Evolutionary conservation across 2,113 vertebrate species (phyloP), one percentile per base, ranked within the genome.

Genomic region (Hydropotes inermis): DNA sequence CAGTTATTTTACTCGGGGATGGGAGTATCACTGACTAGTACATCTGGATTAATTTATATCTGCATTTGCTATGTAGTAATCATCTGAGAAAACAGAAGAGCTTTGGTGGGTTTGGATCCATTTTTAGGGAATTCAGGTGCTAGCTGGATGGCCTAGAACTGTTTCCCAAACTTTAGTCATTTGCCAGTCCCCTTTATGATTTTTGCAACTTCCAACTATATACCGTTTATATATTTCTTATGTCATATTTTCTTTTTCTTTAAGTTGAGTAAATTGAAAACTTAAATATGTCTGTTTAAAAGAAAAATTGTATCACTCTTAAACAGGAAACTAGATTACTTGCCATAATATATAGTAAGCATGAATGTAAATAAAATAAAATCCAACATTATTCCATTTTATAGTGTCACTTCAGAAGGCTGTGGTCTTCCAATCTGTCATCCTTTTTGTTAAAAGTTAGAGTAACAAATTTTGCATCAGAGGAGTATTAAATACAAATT

Each of bases 201-300:
- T 93, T 96, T 92, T 89, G 70, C 12, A 36, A 87, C 10, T 81
- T 89, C 7, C 16, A n/a, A 67, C 82, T 47, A 33, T 61, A 9
- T 45, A 36, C 7, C 55, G 57, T 23, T 54, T 83, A 43, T 12
- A 57, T 30, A 61, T 57, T 87, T 33, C 78, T 78, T 39, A 50
- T 23, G 33, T 79, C n/a, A 36, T 91, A 57, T 70, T 96, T 74
- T 39, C n/a, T 74, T 74, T 97, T 97, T 58, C 82, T 94, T 60
- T 57, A 94, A 55, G 23, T 64, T 94, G n/a, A 78, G 33, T 98
- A 94, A 85, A 94, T 78, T 86, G 47, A 87, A 95, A 95, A 76
- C 45, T 39, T 85, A 50, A 93, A 88, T 45, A 58, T 55, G 1
- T 85, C 45, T 93, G 55, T 78, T 86, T 87, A 39, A 60, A 83